Evolutionary conservation across 2,888 invertebrate species (phyloP), one percentile per base, ranked within the genome.

Genomic region (Ichneumoninae sp.): DNA sequence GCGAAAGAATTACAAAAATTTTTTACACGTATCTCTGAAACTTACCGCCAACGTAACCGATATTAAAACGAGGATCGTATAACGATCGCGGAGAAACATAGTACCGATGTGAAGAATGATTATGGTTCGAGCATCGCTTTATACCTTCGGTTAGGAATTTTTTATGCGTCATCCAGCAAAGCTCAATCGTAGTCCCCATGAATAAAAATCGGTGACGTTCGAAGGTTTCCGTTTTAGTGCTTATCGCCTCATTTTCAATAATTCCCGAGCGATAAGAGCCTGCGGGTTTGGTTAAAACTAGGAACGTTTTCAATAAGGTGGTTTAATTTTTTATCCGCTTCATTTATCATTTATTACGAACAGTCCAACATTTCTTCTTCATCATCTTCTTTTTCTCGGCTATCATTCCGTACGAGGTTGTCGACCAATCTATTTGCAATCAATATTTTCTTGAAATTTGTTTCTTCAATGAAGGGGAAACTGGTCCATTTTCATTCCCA

Each of bases 41-140:
- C 85, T 85, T 71, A 85, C 85, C 71, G n/a, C 33, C 13, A 78
- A 75, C 44, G 78, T 19, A 57, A 85, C 10, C 26, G 19, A 79
- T 40, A 82, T 36, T 0, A 60, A 68, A 66, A 75, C n/a, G 2
- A 74, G 22, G 16, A 70, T 54, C 16, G 50, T 19, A 5, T 30
- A 50, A 57, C 40, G 30, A 78, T 60, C 33, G 69, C 52, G 13
- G 44, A 52, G 85, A 80, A 75, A 81, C 85, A 85, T 85, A 71
- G 78, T 83, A 75, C 30, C 52, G 62, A 68, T 81, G n/a, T 83
- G 80, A 33, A 44, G 8, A 40, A 50, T n/a, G 2, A 16, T 71
- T 62, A 13, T 40, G 13, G 22, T 3, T 30, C 16, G 13, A 44
- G 26, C 66, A 33, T 44, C 33, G 5, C 68, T 50, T 83, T 85